A percentile compares a stretch with the other conserved stretches of the same genome.
phyloP scores from a whole-genome alignment of 2,888 invertebrate species.

The Pasiphila rectangulata region DNA sequence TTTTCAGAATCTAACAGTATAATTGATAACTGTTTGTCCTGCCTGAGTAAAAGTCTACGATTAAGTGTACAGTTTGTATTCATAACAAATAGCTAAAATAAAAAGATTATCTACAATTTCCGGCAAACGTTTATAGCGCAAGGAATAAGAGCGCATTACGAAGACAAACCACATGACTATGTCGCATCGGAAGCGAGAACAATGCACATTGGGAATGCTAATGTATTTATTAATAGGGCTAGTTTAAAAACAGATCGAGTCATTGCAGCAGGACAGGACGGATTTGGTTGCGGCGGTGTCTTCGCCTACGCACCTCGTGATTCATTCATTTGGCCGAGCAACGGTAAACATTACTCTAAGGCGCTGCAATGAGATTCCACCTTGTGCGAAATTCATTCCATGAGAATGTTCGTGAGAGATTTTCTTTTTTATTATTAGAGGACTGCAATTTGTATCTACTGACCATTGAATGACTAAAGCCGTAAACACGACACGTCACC shows the following conservation, averaged over 20 bases:
- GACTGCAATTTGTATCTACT: not conserved
- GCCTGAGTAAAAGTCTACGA: no score
- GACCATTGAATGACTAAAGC: not conserved
- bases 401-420: not conserved
- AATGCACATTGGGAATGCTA: conserved; percentile 28
- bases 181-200: conserved; percentile 21
- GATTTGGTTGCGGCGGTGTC: conserved; percentile 59
- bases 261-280: conserved; percentile 56
- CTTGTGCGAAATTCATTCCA: conserved; percentile 18
- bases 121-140: no score
- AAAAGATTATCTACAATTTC: no score
- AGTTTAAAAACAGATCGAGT: conserved; percentile 54
- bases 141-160: conserved; percentile 2
- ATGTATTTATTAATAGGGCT: conserved; percentile 50
- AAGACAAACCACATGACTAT: conserved; percentile 13
- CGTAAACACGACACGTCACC: conserved; percentile 3
- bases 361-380: conserved; percentile 47
- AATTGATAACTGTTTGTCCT: no score
- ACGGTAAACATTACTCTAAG: conserved; percentile 70
- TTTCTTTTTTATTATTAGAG: not conserved
- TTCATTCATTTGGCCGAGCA: conserved; percentile 68
- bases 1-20: no score
- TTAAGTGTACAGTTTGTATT: no score
- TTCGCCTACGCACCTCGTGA: conserved; percentile 69
- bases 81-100: no score